These are phyloP conservation scores for Strix occidentalis DNA, from an alignment of 2,797 vertebrate genomes.

Conservation along the genomic window DNA sequence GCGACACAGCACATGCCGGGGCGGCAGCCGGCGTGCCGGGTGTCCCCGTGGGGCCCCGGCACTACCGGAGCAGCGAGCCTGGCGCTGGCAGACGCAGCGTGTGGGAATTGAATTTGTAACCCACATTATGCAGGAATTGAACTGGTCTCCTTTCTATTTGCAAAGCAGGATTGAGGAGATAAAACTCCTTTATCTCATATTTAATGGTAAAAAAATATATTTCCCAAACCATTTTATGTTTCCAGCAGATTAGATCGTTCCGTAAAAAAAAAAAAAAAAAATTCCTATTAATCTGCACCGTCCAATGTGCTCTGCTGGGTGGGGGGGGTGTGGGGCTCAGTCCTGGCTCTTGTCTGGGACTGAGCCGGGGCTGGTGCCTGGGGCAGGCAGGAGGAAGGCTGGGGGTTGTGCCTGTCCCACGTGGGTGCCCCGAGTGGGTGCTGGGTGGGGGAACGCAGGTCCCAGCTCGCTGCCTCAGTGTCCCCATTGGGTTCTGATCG, in stretches of 20 bases:
- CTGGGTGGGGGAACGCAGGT: neutral
- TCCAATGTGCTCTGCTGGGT: neutral
- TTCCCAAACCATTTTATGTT: conserved; percentile 50
- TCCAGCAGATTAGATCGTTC: conserved; percentile 55
- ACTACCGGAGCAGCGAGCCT: neutral
- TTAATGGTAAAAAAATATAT: conserved; percentile 61
- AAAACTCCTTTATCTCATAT: conserved; percentile 65
- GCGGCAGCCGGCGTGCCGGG: neutral
- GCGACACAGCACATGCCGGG: rapidly evolving
- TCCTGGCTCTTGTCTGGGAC: too few species aligned
- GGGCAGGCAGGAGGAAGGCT: neutral
- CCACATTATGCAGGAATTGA: conserved; percentile 53
- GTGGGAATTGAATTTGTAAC: conserved; percentile 63
- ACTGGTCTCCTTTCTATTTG: conserved; percentile 60
- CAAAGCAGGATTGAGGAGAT: conserved; percentile 61
- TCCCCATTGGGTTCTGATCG: neutral
- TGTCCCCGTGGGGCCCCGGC: neutral
- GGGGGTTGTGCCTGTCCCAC: rapidly evolving
- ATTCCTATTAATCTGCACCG: neutral
- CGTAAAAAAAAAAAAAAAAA: neutral
- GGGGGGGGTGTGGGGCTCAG: rapidly evolving
- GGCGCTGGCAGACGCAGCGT: neutral
- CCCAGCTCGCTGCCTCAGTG: rapidly evolving
- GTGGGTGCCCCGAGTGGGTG: neutral
- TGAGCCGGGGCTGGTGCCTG: neutral